These are phyloP conservation scores for Nudaria mundana DNA, from an alignment of 2,888 invertebrate genomes.

Conservation along the genomic window DNA sequence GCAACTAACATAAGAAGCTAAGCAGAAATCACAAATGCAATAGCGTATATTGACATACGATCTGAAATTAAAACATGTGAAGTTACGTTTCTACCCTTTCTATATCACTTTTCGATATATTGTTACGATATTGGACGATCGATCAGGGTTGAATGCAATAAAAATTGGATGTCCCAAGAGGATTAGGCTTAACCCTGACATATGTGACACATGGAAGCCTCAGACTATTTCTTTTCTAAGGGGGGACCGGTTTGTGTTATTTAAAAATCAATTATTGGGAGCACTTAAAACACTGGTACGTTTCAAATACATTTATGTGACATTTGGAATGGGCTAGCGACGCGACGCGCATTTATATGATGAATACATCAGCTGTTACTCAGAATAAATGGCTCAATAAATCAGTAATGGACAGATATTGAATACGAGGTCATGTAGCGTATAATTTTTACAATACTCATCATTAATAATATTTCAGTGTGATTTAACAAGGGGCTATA, in stretches of 20 bases:
- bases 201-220: constrained; percentile 74
- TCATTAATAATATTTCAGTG: constrained; percentile 51
- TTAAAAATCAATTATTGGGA: constrained; percentile 69
- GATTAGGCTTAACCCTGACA: constrained; percentile 76
- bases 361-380: constrained; percentile 58
- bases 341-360: constrained; percentile 49
- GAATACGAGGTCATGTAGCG: constrained; percentile 58
- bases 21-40: no score
- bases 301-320: constrained; percentile 41
- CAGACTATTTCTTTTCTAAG: constrained; percentile 57
- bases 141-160: constrained; percentile 74
- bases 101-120: constrained; percentile 58
- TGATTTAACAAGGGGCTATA: constrained; percentile 45
- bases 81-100: constrained; percentile 58
- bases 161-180: constrained; percentile 71
- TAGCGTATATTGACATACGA: no score
- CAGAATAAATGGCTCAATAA: constrained; percentile 58
- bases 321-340: constrained; percentile 37
- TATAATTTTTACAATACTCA: constrained; percentile 63
- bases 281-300: constrained; percentile 47
- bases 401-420: constrained; percentile 62
- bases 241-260: constrained; percentile 52
- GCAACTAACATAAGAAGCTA: no score
- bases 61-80: no score
- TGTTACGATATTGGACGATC: constrained; percentile 67